Evolutionary conservation across 2,888 invertebrate genomes (phyloP).

Genomic region (Oxyteleia sp.): DNA sequence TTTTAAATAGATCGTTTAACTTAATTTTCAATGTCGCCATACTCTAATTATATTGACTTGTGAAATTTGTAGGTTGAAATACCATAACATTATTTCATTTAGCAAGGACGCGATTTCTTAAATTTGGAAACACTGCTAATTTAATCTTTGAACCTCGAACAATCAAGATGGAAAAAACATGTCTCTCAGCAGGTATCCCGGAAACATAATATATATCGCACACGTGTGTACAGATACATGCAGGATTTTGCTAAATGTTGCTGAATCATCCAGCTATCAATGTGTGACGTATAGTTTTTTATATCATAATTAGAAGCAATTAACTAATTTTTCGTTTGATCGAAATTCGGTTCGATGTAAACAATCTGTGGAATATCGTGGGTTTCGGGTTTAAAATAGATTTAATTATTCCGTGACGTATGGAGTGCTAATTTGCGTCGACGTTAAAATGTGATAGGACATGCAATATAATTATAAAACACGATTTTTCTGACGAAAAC

Average conservation of each 20-base stretch:
- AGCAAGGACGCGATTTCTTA: slow-evolving; percentile 55
- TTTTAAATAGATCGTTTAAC: slow-evolving; percentile 13
- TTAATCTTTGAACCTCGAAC: slow-evolving; percentile 58
- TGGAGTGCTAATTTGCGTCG: slow-evolving; percentile 24
- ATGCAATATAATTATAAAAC: slow-evolving; percentile 47
- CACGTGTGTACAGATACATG: slow-evolving; percentile 21
- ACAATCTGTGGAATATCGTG: slow-evolving; percentile 18
- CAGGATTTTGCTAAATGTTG: slow-evolving; percentile 39
- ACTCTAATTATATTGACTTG: slow-evolving; percentile 46
- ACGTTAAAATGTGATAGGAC: slow-evolving; percentile 21
- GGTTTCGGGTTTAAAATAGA: slow-evolving; percentile 1
- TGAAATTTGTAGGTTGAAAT: slow-evolving; percentile 39
- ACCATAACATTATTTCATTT: slow-evolving; percentile 47
- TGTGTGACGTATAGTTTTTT: slow-evolving; percentile 12
- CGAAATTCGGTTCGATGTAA: slow-evolving; percentile 10
- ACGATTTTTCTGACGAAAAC: slow-evolving; percentile 36
- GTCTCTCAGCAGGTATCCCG: slow-evolving; percentile 62
- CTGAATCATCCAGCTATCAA: slow-evolving; percentile 47
- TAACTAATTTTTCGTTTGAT: not conserved
- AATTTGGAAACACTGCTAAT: slow-evolving; percentile 56
- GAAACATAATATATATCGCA: slow-evolving; percentile 56
- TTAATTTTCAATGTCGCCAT: slow-evolving; percentile 23
- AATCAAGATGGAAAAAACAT: slow-evolving; percentile 59
- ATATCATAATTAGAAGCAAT: slow-evolving; percentile 20
- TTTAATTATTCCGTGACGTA: slow-evolving; percentile 15